Evolutionary conservation across 2,113 vertebrate species (phyloP).

Genomic region (Nycticorax nycticorax): DNA sequence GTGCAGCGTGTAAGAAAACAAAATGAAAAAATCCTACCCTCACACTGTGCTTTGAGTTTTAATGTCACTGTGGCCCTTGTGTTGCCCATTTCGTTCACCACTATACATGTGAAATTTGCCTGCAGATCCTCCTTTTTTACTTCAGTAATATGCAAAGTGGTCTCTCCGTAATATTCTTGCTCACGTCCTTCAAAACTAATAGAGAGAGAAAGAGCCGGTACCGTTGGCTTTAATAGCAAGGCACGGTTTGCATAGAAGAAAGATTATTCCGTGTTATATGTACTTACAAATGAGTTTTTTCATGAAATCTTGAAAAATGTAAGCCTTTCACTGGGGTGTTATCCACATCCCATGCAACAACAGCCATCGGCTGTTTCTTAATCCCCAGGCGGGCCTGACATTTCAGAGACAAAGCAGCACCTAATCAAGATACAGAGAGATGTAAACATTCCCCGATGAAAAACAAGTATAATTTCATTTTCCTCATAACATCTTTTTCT

Average conservation of each 20-base stretch:
- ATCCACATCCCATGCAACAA: constrained; percentile 53
- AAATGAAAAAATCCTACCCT: background rate
- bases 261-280: background rate
- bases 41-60: constrained; percentile 4
- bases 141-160: constrained; percentile 31
- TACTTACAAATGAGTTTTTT: constrained; percentile 22
- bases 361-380: background rate
- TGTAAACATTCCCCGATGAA: background rate
- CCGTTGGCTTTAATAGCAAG: background rate
- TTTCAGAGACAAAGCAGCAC: constrained; percentile 25
- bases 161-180: background rate
- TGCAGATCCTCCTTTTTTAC: constrained; percentile 62
- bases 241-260: background rate
- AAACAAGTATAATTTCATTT: background rate
- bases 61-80: background rate
- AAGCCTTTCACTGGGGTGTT: background rate
- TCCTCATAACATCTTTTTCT: background rate
- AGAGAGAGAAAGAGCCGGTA: background rate
- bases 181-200: constrained; percentile 6
- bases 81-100: background rate
- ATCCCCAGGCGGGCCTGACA: constrained; percentile 67
- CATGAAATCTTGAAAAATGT: background rate
- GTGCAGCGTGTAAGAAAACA: background rate
- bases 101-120: constrained; percentile 49
- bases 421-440: constrained; percentile 14